Evolutionary conservation across 2,888 invertebrate genomes (phyloP).

Genomic region (Drosophila dives): DNA sequence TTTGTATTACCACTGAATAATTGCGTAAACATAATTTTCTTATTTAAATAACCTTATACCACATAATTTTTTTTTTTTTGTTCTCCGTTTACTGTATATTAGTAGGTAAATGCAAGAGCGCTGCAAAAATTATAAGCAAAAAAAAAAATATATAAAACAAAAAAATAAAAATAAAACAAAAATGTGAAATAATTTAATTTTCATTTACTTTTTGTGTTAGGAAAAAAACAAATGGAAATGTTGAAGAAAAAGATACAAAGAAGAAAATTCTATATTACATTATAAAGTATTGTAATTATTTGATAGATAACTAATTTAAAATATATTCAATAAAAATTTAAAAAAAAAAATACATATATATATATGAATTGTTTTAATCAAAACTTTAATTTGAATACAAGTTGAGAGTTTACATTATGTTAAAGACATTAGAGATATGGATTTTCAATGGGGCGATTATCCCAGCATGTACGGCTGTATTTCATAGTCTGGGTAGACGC

Average conservation of each 20-base stretch:
- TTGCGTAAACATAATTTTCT: constrained; percentile 34
- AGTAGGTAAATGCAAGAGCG: constrained; percentile 56
- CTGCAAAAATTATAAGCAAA: constrained; percentile 20
- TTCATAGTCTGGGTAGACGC: constrained; percentile 37
- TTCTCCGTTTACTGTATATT: constrained; percentile 61
- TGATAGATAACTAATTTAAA: constrained; percentile 77
- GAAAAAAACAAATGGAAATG: constrained; percentile 2
- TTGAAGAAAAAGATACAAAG: constrained; percentile 43
- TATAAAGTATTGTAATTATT: constrained; percentile 72
- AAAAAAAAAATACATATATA: constrained; percentile 4
- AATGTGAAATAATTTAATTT: constrained; percentile 36
- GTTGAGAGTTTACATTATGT: background rate
- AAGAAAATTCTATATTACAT: constrained; percentile 61
- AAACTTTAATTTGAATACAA: background rate
- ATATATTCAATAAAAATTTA: constrained; percentile 70
- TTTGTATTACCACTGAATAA: constrained; percentile 30
- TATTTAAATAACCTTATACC: constrained; percentile 54
- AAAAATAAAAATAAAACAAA: constrained; percentile 3
- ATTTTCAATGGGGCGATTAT: background rate
- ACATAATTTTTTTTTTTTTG: constrained; percentile 46
- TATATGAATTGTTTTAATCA: background rate
- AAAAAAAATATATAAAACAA: background rate
- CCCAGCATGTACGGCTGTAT: constrained; percentile 5
- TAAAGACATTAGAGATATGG: background rate
- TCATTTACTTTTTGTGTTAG: constrained; percentile 25